Evolutionary conservation across 2,797 vertebrate species (phyloP).

Genomic region (Enteromius treurensis): DNA sequence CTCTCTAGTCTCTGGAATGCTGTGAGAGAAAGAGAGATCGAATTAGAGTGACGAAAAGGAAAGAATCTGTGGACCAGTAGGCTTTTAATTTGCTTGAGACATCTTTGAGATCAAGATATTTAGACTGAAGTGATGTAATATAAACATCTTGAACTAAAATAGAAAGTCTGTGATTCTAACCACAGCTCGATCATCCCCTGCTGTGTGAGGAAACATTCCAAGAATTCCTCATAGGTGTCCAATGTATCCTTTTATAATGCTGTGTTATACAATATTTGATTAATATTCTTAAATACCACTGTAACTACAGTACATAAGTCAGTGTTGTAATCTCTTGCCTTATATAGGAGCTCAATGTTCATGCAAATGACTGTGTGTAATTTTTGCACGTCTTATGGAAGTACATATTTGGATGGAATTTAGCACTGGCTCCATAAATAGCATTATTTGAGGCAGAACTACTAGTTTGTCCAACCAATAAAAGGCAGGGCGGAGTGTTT

Average conservation of each 20-base stretch:
- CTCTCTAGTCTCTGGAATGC: conserved; percentile 22
- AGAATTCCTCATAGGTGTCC: conserved; percentile 34
- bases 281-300: conserved; percentile 13
- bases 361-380: background rate
- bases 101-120: conserved; percentile 54
- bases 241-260: conserved; percentile 32
- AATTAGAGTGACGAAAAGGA: conserved; percentile 8
- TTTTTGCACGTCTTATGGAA: background rate
- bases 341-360: conserved; percentile 22
- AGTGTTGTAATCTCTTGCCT: conserved; percentile 3
- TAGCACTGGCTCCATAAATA: background rate
- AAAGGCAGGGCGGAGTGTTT: background rate
- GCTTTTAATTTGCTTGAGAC: conserved; percentile 39
- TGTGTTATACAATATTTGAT: conserved; percentile 14
- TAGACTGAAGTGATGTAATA: conserved; percentile 55
- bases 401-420: background rate
- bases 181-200: conserved; percentile 33
- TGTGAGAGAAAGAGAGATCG: background rate
- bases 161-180: conserved; percentile 49
- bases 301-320: conserved; percentile 10
- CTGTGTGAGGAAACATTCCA: conserved; percentile 39
- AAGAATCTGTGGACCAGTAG: background rate
- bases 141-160: conserved; percentile 51
- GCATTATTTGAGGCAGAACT: background rate
- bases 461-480: background rate